Base-by-base conservation (phyloP, 2,888 invertebrate genomes). In the Drosophila histrio region DNA sequence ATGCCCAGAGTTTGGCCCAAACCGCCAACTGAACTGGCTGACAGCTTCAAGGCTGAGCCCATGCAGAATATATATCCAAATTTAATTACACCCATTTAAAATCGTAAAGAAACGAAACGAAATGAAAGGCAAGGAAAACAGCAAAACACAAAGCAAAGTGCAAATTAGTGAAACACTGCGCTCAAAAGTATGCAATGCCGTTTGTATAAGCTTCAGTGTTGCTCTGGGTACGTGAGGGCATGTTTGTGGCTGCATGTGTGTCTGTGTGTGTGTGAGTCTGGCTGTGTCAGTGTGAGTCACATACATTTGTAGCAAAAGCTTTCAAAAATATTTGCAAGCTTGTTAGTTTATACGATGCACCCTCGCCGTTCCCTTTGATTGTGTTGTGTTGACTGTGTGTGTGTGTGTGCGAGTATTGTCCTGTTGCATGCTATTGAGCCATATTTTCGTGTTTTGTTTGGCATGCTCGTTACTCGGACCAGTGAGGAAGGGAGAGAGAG, bases 61-160 rank as follows among this genome's bases (percentile, higher is more conserved):
- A 68, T 74, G 50, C 54, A 52, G 28, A 63, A 65, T 56, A 43
- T 24, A 53, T 62, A 62, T 24, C 41, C 66, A 77, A 82, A 79
- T 87, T 83, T 89, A 89, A 90, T 89, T 90, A 88, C 86, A 88
- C 79, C 71, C 76, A 83, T 89, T 89, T 83, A 84, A 86, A 81
- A 73, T 69, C 63, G 70, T 70, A 78, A 74, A 72, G 22, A 24
- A 32, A 49, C 56, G 56, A 44, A 63, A 47, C 41, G 52, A 19
- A 56, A 49, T 6, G 26, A 26, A 50, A 50, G 1, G 21, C 26
- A 30, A 32, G 30, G 24, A 60, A 34, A 15, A 32, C 43, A 62
- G 38, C 58, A 67, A 63, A 69, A 69, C 68, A 79, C 68, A 84
- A 79, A 75, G 79, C 79, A 79, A 77, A 77, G 82, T 89, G 77